Conservation (phyloP, 2,113 vertebrate genomes). For the Pycnonotus jocosus region DNA sequence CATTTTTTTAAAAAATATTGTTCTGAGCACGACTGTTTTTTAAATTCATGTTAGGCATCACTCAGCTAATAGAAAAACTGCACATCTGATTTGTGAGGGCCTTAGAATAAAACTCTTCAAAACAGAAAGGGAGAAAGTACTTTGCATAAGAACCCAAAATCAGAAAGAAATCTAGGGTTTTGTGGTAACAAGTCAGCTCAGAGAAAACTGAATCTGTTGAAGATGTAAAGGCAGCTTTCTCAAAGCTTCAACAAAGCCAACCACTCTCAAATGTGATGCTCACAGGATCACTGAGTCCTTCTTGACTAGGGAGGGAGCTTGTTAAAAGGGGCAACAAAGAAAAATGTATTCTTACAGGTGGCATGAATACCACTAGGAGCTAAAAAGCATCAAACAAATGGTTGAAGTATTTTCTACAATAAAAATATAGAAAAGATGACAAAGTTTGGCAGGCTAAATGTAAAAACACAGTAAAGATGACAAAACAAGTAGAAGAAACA, state of each 20-base stretch:
- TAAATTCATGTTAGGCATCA: background rate
- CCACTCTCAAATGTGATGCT: background rate
- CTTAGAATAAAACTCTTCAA: background rate
- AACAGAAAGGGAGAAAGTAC: background rate
- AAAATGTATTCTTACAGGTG: background rate
- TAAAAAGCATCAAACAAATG: background rate
- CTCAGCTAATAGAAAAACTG: background rate
- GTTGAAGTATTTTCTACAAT: background rate
- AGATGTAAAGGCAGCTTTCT: background rate
- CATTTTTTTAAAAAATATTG: background rate
- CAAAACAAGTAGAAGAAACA: background rate
- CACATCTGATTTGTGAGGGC: background rate
- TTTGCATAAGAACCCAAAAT: background rate
- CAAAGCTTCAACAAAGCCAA: background rate
- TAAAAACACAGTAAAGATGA: background rate
- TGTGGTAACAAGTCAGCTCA: background rate
- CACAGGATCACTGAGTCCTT: background rate
- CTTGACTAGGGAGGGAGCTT: background rate
- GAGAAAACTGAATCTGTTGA: background rate
- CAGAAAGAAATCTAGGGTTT: background rate
- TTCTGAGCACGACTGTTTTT: background rate
- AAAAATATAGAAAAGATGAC: background rate
- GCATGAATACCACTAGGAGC: background rate
- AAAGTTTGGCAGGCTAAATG: background rate
- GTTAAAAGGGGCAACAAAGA: background rate